Base-by-base conservation (phyloP, 1,140 invertebrate species). In the Pseudomyrmex dendroicus region DNA sequence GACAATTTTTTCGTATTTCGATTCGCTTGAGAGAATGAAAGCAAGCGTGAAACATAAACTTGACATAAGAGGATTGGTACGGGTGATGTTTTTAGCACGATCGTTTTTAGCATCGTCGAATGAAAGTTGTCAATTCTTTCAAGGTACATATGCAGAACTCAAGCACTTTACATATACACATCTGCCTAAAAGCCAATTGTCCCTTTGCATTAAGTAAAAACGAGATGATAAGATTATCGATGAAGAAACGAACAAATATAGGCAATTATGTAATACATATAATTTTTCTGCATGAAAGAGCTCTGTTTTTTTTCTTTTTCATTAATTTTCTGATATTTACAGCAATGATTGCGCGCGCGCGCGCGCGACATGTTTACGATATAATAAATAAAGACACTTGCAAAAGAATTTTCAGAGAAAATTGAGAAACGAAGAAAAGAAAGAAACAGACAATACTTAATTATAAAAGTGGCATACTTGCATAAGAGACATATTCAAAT, bases 151-250 rank as follows among this genome's bases (percentile, higher is more conserved):
- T 25, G 52, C 50, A 56, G 20, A 46, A 68, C 67, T 35, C 15
- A 22, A 57, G 54, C 64, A 70, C 3, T 68, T 59, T 78, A 20
- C 63, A 70, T 59, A 68, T 56, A 68, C 52, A 35, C 5, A 52
- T 10, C 2, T 13, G 10, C 35, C 64, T 44, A 54, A 15, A 22
- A 59, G 52, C 20, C 46, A 68, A 68, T 48, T 48, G 64, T 17
- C 8, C 9, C 17, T 66, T 13, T 9, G 76, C 3, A 20, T 15
- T 35, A 13, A 78, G 63, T 78, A 15, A 78, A 78, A 78, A 25
- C 17, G 15, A 57, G 64, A 66, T 77, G 62, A 68, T 46, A 61
- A 77, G 4, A 35, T 35, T 35, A 35, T 35, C 35, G 35, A 35
- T 0, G 2, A 44, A 25, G 50, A 78, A 20, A 54, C 63, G 57